These are phyloP conservation scores for Littorina saxatilis DNA, from an alignment of 1,140 invertebrate genomes.

Conservation along the genomic window DNA sequence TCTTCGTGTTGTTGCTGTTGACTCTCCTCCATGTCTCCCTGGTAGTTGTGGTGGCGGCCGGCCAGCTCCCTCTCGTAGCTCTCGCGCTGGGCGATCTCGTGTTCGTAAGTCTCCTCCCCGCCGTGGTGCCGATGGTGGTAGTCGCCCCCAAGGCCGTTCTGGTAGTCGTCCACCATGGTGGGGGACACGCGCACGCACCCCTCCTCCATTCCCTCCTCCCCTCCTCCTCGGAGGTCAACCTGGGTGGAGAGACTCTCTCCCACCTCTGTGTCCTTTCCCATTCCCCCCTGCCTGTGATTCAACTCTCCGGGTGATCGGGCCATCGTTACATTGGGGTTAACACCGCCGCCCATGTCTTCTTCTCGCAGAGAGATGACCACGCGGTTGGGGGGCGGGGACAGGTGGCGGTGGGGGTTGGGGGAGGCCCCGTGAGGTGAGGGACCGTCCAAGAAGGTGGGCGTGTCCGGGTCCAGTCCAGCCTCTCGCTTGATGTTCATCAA, in stretches of 20 bases:
- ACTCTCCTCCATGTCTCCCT: neutral
- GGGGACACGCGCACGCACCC: slow-evolving; percentile 18
- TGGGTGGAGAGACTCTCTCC: slow-evolving; percentile 24
- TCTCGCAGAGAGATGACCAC: slow-evolving; percentile 9
- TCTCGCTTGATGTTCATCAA: slow-evolving; percentile 53
- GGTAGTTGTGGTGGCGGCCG: neutral
- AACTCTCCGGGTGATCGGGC: neutral
- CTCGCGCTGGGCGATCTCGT: neutral
- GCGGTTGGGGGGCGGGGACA: neutral
- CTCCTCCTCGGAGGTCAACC: slow-evolving; percentile 25
- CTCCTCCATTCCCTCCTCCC: slow-evolving; percentile 13
- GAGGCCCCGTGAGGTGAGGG: neutral
- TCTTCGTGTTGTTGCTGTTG: neutral
- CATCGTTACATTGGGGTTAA: neutral
- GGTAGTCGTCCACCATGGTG: slow-evolving; percentile 14
- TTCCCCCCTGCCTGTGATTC: slow-evolving; percentile 26
- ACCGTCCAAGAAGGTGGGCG: slow-evolving; percentile 29
- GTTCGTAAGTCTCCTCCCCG: neutral
- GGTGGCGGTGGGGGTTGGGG: neutral
- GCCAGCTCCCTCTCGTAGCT: neutral
- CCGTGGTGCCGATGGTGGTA: neutral
- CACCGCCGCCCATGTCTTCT: neutral
- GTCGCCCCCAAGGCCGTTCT: neutral
- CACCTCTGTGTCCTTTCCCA: slow-evolving; percentile 35
- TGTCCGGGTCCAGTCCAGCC: slow-evolving; percentile 37